phyloP scores from a whole-genome alignment of 2,113 vertebrate genomes.

The Dicentrarchus labrax region DNA sequence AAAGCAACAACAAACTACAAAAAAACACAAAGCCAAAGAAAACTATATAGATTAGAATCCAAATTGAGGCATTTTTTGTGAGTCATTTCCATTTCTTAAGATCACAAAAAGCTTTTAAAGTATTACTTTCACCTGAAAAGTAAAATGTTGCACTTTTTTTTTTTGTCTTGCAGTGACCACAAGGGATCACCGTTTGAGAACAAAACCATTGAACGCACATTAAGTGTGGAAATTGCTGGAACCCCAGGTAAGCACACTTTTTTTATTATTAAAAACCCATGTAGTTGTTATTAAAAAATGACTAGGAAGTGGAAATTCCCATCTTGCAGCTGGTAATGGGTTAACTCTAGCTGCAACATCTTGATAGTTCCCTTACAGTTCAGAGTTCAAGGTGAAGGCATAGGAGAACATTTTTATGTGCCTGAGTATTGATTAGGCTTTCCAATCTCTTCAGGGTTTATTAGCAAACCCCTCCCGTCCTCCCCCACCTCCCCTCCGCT shows the following conservation, averaged over 20 bases:
- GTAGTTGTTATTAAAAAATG: background rate
- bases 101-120: constrained; percentile 82
- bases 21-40: constrained; percentile 55
- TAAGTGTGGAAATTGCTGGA: constrained; percentile 99
- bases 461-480: constrained; percentile 58
- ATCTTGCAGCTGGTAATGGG: constrained; percentile 31
- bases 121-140: constrained; percentile 58
- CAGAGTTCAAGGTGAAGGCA: constrained; percentile 79
- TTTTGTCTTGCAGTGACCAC: constrained; percentile 98
- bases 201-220: constrained; percentile 99
- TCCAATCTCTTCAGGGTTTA: constrained; percentile 74
- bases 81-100: constrained; percentile 88
- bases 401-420: constrained; percentile 68
- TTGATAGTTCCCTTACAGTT: constrained; percentile 67
- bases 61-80: constrained; percentile 92
- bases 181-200: constrained; percentile 99
- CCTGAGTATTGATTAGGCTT: constrained; percentile 75
- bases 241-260: constrained; percentile 92
- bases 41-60: constrained; percentile 69
- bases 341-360: constrained; percentile 53
- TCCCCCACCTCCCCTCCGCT: constrained; percentile 27
- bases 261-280: background rate
- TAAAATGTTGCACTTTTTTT: constrained; percentile 83
- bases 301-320: background rate
- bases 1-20: constrained; percentile 76